Base-by-base conservation (phyloP, 1,140 invertebrate genomes). In the Hyles euphorbiae region DNA sequence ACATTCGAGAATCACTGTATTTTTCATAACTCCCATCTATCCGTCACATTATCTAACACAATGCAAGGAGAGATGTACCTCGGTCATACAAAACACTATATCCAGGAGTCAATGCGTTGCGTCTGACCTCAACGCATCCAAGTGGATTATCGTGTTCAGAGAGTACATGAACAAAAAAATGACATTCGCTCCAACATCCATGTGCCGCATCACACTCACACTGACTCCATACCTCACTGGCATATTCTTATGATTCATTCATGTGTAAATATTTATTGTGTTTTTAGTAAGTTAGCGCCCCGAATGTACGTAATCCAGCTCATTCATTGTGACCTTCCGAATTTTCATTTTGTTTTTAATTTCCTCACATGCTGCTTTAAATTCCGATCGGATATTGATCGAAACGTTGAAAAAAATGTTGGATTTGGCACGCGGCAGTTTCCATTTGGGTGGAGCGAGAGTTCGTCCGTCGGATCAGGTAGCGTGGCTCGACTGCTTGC, bases 401-500 rank as follows among this genome's bases (percentile, higher is more conserved):
- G 64, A 76, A 72, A 70, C 71, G 33, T 66, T 73, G 55, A 64
- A 72, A 70, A 73, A 61, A 55, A 66, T 49, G 69, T 46, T 74
- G 81, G 72, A 76, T 75, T 60, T 67, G 65, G 63, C 67, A 60
- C 47, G 71, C 69, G 68, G 75, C 87, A 90, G 89, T 85, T 89
- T 89, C 78, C 89, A 90, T 73, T 81, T 90, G 78, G 86, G 87
- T 46, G 73, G 74, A 57, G 61, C 74, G 70, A 67, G 87, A 54
- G 81, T 81, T 86, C 82, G 83, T 81, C 76, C 82, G 81, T 87
- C 78, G 68, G 77, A 82, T 75, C 85, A 89, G 88, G 89, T 89
- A 89, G 86, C 83, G 81, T 89, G 88, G 87, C 74, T 89, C 67
- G 88, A 90, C 77, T 89, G 88, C 83, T 85, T 90, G 80, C 81